Conservation (phyloP, 2,113 vertebrate genomes). For the Hippolais icterina region DNA sequence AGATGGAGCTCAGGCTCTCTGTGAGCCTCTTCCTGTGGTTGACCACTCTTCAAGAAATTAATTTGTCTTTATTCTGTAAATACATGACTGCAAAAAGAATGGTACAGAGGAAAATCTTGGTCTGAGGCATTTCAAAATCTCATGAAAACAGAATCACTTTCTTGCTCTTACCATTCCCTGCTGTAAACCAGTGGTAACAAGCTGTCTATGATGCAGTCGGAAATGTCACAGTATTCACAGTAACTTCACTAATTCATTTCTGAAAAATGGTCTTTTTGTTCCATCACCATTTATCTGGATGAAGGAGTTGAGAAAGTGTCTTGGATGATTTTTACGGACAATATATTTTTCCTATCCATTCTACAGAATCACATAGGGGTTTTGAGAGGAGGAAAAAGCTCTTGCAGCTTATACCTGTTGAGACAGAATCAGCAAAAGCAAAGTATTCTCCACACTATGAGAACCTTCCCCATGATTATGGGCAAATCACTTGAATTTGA, state of each 20-base stretch:
- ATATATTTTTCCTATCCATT: background rate
- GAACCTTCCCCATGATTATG: background rate
- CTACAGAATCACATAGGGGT: background rate
- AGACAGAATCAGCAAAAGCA: background rate
- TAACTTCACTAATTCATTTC: background rate
- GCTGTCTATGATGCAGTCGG: background rate
- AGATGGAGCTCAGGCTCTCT: background rate
- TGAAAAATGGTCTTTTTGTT: background rate
- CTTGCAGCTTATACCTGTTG: background rate
- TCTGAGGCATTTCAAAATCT: background rate
- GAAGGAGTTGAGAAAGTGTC: background rate
- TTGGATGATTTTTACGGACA: background rate
- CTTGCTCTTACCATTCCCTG: background rate
- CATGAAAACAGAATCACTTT: background rate
- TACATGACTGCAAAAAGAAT: background rate
- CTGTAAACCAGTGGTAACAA: background rate
- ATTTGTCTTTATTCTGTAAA: background rate
- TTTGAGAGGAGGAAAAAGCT: background rate
- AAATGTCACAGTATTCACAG: background rate
- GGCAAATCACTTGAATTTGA: background rate
- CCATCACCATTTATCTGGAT: background rate
- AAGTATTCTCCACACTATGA: background rate
- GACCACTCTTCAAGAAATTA: background rate
- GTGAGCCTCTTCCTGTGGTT: background rate
- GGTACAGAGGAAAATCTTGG: background rate